Base-by-base conservation (phyloP, 2,888 invertebrate species). In the Stenotaenia linearis region DNA sequence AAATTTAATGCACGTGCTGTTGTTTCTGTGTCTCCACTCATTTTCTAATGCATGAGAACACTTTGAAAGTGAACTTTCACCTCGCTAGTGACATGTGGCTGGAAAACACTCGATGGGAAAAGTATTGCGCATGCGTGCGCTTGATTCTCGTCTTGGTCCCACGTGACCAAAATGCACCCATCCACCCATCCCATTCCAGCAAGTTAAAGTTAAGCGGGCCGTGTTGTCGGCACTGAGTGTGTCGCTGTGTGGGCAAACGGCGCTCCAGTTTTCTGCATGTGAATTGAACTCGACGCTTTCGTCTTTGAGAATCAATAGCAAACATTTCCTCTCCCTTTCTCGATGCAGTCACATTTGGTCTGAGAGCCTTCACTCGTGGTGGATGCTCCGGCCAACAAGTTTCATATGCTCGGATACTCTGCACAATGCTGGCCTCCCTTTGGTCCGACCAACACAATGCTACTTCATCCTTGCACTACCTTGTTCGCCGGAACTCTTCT, bases 11-110 rank as follows among this genome's bases (percentile, higher is more conserved):
- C 25, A 69, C 69, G 69, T 69, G 69, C 69, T 69, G 69, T 69
- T 69, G 69, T 69, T 69, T 69, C 69, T 69, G 69, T 69, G 69
- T 69, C 69, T 69, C 69, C 69, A 69, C 69, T 69, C 69, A 69
- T 69, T 69, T 69, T 69, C 69, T 69, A 69, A 69, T 69, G 69
- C 69, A 69, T 69, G 69, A 69, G 69, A 69, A 69, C 69, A 69
- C 69, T 69, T 69, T 69, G 28, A 28, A 69, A 69, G 69, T 69
- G 69, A 69, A 69, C 69, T 69, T 69, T 69, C 69, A 69, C 69
- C 69, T 69, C 69, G 69, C 69, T 69, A 28, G 69, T 69, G 69
- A 69, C 69, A 69, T 69, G 69, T 69, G 69, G 69, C 69, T 69
- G 69, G 69, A 69, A 69, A 69, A 69, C 69, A 69, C 69, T 69